Evolutionary conservation across 2,797 vertebrate species (phyloP), one percentile per base, ranked within the genome.

Genomic region (Acropternis orthonyx): DNA sequence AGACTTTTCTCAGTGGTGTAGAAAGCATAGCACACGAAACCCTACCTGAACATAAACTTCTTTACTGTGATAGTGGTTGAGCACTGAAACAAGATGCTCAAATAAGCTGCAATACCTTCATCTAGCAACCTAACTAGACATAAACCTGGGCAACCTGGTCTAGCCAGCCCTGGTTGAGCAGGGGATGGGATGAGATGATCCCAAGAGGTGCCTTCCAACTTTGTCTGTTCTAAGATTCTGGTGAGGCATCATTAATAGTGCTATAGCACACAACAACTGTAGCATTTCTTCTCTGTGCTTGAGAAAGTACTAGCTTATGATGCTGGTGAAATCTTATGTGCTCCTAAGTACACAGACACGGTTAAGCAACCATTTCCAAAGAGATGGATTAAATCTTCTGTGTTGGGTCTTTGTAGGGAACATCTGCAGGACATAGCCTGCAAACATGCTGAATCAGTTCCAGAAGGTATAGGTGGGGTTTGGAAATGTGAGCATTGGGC

Each of bases 131-230:
- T 69, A 17, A 83, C 23, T 30, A 44, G 62, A 63, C 23, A 51
- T 24, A 69, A 76, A 76, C 37, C 36, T 51, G 10, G 22, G 26
- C 34, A 78, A 44, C 22, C 28, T 44, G 26, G 7, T 92, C 8
- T 61, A 62, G 24, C 28, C 32, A 81, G 16, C 5, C 2, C 14
- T 79, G 44, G 17, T 14, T 66, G 37, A 44, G 22, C 12, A 44
- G 12, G 4, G 9, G 0, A 1, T 9, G 58, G 43, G 19, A 78
- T 0, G 0, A 83, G 44, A 55, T 2, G 5, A 89, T 61, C 21
- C 32, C 24, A 76, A 48, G 51, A 76, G 13, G 4, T 55, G 15
- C 34, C 14, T 93, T 84, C 52, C 46, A 77, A 20, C 15, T 4
- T 46, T 6, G 4, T 34, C n/a, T 62, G 6, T 67, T 67, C 26